A percentile compares a stretch with the other conserved stretches of the same genome.
These are phyloP conservation scores for Leptarthrus brevirostris DNA, from an alignment of 2,888 invertebrate species.

Conservation along the genomic window DNA sequence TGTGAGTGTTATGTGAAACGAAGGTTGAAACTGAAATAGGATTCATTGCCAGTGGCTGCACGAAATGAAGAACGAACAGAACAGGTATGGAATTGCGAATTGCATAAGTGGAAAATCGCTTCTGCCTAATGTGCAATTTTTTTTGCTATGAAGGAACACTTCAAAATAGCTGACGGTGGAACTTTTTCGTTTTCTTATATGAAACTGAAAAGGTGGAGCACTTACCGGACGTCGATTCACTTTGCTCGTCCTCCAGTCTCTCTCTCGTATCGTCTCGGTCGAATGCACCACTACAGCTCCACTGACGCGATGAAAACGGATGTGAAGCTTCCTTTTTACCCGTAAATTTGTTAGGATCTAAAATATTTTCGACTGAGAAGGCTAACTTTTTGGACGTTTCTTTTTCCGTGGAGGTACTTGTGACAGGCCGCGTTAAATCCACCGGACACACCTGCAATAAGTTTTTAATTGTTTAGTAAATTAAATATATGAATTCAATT, in stretches of 20 bases:
- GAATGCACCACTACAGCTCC: conserved; percentile 67
- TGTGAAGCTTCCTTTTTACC: conserved; percentile 69
- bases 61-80: conserved; percentile 37
- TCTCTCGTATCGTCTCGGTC: conserved; percentile 67
- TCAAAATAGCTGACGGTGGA: not conserved
- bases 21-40: conserved; percentile 15
- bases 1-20: not conserved
- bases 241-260: conserved; percentile 65
- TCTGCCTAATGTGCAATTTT: conserved; percentile 50
- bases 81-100: conserved; percentile 33
- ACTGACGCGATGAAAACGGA: conserved; percentile 61
- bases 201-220: conserved; percentile 40
- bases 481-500: too few species aligned
- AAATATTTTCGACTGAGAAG: conserved; percentile 90
- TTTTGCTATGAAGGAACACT: not conserved
- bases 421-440: conserved; percentile 66
- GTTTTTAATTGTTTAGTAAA: too few species aligned
- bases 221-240: conserved; percentile 71
- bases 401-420: conserved; percentile 63
- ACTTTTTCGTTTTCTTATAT: conserved; percentile 7
- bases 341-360: conserved; percentile 91
- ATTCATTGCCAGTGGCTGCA: conserved; percentile 28
- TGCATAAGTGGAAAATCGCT: conserved; percentile 49
- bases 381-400: conserved; percentile 73
- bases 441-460: conserved; percentile 66